Evolutionary conservation across 2,888 invertebrate genomes (phyloP).

Genomic region (Thyatira batis): DNA sequence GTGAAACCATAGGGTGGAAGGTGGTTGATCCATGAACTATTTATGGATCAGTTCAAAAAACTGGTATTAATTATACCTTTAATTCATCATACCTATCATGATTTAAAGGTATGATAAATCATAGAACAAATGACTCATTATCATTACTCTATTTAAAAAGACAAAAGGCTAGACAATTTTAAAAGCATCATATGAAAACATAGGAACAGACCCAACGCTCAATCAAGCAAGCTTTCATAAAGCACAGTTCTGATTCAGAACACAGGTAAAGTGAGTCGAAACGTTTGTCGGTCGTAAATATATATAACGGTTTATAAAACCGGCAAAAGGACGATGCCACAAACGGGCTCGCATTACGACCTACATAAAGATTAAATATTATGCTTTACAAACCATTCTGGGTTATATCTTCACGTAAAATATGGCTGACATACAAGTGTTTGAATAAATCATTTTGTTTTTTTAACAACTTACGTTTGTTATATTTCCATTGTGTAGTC

Average conservation of each 20-base stretch:
- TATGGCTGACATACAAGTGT: not conserved
- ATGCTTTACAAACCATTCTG: not conserved
- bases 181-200: not conserved
- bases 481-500: slow-evolving; percentile 8
- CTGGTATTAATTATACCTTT: no score
- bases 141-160: no score
- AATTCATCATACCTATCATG: no score
- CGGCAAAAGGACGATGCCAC: not conserved
- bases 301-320: not conserved
- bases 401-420: not conserved
- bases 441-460: not conserved
- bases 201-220: not conserved
- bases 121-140: no score
- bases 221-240: not conserved
- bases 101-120: no score
- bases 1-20: no score
- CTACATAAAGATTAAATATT: not conserved
- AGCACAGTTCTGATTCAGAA: not conserved
- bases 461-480: not conserved
- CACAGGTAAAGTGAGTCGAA: not conserved
- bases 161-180: not conserved
- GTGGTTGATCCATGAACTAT: no score
- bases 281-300: not conserved
- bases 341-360: not conserved
- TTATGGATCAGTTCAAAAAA: no score